Base-by-base conservation (phyloP, 1,140 invertebrate species). In the Polyergus mexicanus region DNA sequence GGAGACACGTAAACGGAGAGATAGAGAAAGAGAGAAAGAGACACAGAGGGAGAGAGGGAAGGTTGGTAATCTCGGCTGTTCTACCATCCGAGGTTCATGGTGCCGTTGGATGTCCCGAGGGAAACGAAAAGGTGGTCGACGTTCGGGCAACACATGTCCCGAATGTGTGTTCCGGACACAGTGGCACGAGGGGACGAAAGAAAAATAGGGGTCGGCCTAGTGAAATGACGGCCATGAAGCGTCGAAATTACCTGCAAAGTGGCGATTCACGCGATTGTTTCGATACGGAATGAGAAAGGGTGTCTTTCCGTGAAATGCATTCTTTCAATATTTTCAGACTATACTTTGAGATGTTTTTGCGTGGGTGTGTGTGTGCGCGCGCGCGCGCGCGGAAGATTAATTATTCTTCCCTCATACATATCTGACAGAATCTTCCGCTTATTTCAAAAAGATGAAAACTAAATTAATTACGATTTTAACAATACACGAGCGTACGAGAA, bases 91-190 rank as follows among this genome's bases (percentile, higher is more conserved):
- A 22, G 66, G 87, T 77, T 58, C 56, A 77, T 85, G 89, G 88
- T 91, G 88, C 71, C 71, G 85, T 88, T 56, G 72, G 60, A 38
- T 89, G 69, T 91, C 91, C 83, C 74, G 80, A 84, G 44, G 90
- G 84, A 80, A 74, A 83, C 85, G 19, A 83, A 91, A 91, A 91
- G 90, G 88, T 93, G 90, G 92, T 92, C 87, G 89, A 38, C 81
- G 84, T 74, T 80, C 76, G 51, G 13, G 86, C 86, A 89, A 92
- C 91, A 93, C 93, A 90, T 94, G 92, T 93, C 87, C 78, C 60
- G 84, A 92, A 92, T 87, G 86, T 92, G 90, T 92, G 90, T 92
- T 88, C 77, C 80, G 69, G 54, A 38, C 51, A 47, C 54, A 16
- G 58, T 66, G 60, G 19, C 41, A 74, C 51, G 35, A 68, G n/a